Evolutionary conservation across 2,113 vertebrate species (phyloP).

Genomic region (Numenius arquata): DNA sequence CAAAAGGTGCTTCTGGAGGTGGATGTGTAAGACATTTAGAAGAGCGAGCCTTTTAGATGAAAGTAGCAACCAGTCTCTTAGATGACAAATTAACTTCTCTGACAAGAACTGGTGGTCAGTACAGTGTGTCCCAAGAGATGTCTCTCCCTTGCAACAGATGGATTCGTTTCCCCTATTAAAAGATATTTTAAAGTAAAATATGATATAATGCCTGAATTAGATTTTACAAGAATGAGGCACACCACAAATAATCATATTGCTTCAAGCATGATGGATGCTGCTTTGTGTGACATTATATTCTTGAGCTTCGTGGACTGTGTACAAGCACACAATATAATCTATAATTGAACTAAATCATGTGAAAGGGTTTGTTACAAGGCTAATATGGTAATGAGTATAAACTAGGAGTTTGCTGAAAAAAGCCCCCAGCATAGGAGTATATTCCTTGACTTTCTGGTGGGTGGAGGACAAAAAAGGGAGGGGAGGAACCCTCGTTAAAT

Average conservation of each 20-base stretch:
- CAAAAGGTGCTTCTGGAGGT: not conserved
- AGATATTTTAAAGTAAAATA: slow-evolving; percentile 24
- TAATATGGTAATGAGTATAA: slow-evolving; percentile 36
- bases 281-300: slow-evolving; percentile 31
- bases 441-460: not conserved
- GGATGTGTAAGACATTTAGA: not conserved
- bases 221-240: not conserved
- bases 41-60: not conserved
- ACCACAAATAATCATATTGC: not conserved
- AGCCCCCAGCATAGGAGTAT: not conserved
- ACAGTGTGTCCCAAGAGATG: not conserved
- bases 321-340: not conserved
- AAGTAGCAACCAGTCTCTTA: not conserved
- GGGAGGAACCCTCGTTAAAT: not conserved
- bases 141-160: not conserved
- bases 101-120: not conserved
- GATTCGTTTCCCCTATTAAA: slow-evolving; percentile 7
- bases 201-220: slow-evolving; percentile 28
- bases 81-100: slow-evolving; percentile 10
- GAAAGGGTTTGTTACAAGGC: slow-evolving; percentile 35
- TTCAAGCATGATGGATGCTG: slow-evolving; percentile 1
- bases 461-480: not conserved
- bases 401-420: not conserved
- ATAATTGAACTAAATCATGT: slow-evolving; percentile 33
- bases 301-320: not conserved